Base-by-base conservation (phyloP, 2,888 invertebrate genomes). In the Buathra laborator region DNA sequence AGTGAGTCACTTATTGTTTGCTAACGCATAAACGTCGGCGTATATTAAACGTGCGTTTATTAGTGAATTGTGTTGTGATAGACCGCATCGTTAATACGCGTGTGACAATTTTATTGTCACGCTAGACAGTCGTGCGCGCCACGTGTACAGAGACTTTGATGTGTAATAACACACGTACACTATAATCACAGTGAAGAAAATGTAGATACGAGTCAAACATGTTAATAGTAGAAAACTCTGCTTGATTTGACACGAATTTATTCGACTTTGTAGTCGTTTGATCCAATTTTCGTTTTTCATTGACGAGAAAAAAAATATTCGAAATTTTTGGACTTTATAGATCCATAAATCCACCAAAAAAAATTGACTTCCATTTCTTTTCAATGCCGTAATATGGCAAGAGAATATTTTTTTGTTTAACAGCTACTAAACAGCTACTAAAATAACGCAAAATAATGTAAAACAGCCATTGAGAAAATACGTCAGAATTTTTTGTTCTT, bases 71-170 rank as follows among this genome's bases (percentile, higher is more conserved):
- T 32, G 5, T 24, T 48, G 29, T n/a, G 16, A 16, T 43, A 77
- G 59, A 24, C 70, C 68, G 79, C 75, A 71, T 85, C 59, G 75
- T 71, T 82, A 82, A 85, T 85, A 75, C 48, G 64, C 85, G 82
- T 85, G 82, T 12, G 85, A 85, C 71, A 71, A 66, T 79, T 85
- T 77, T 70, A 85, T 75, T 85, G 81, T 79, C 79, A 85, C 79
- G 79, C 66, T 66, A 44, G 56, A 79, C 68, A 4, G 62, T 56
- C 85, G 66, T 82, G 85, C 16, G 51, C 14, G 71, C 29, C 82
- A 24, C 82, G 85, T 85, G 85, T n/a, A 62, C 62, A 37, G n/a
- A 12, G 32, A 24, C 32, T 29, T 32, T 32, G 62, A 10, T 62
- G 29, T 62, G 32, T 29, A 62, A 12, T 6, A 32, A 62, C 29